Conservation (phyloP, 37 sponge, comb jelly and placozoan genomes). For the Dysidea cf. avara region DNA sequence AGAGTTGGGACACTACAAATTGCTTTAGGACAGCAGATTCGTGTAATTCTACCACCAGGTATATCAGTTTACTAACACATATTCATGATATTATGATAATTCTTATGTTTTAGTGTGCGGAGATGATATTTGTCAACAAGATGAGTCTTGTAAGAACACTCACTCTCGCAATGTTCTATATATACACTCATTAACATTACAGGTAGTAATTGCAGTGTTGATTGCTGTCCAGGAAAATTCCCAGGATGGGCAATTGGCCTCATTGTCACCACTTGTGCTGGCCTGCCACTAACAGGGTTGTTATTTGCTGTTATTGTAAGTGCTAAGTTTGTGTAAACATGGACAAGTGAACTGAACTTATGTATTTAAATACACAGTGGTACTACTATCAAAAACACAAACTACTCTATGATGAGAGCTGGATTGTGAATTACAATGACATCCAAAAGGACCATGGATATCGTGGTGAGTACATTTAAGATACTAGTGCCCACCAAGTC, state of each 20-base stretch:
- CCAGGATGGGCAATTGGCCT: constrained; percentile 21
- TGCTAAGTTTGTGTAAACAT: background rate
- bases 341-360: background rate
- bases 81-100: too few relatives aligned
- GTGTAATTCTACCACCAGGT: constrained; percentile 34
- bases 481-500: too few relatives aligned
- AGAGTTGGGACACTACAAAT: constrained; percentile 73
- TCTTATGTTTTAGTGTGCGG: constrained; percentile 68
- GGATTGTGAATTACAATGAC: constrained; percentile 74
- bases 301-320: background rate
- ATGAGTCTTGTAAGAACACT: too few relatives aligned
- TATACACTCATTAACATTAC: constrained; percentile 41
- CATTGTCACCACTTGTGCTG: constrained; percentile 28
- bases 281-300: background rate
- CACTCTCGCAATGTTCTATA: too few relatives aligned
- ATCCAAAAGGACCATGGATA: constrained; percentile 63
- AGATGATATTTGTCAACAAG: constrained; percentile 44
- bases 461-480: too few relatives aligned
- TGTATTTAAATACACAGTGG: constrained; percentile 30
- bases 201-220: constrained; percentile 49
- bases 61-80: too few relatives aligned
- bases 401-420: constrained; percentile 81
- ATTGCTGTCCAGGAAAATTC: constrained; percentile 59
- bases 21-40: constrained; percentile 52
- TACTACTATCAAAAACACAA: constrained; percentile 59